phyloP scores from a whole-genome alignment of 2,113 vertebrate genomes.

The Austrofundulus limnaeus region DNA sequence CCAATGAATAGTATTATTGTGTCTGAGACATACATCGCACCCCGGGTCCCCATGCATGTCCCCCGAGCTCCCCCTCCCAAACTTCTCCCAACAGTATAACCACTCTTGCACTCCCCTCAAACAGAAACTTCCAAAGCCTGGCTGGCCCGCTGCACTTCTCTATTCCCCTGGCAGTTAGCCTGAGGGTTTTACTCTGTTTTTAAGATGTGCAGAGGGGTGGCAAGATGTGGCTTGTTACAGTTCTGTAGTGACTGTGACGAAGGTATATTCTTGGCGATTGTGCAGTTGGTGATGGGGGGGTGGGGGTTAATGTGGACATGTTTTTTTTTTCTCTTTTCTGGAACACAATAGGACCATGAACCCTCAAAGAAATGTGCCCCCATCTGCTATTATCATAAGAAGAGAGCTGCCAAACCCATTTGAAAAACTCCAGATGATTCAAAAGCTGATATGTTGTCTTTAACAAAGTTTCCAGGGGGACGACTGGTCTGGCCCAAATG shows the following conservation, averaged over 20 bases:
- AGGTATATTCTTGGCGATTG: constrained; percentile 32
- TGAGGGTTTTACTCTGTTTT: constrained; percentile 39
- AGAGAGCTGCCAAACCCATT: constrained; percentile 68
- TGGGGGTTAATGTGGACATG: constrained; percentile 64
- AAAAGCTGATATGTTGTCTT: constrained; percentile 72
- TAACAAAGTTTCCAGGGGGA: constrained; percentile 64
- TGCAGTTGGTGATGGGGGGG: constrained; percentile 20
- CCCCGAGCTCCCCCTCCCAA: constrained; percentile 53
- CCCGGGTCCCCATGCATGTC: constrained; percentile 65
- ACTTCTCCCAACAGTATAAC: constrained; percentile 63
- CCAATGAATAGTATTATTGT: constrained; percentile 88
- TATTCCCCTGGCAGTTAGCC: constrained; percentile 61
- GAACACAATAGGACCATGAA: constrained; percentile 71
- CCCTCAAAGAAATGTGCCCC: constrained; percentile 69
- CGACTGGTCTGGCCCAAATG: constrained; percentile 55
- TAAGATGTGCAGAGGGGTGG: constrained; percentile 36
- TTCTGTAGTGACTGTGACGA: constrained; percentile 23
- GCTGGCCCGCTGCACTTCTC: constrained; percentile 65
- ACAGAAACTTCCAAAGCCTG: constrained; percentile 70
- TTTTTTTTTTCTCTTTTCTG: constrained; percentile 60
- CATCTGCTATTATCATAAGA: constrained; percentile 77
- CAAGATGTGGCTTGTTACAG: constrained; percentile 42
- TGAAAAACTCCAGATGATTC: constrained; percentile 73
- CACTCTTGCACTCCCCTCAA: constrained; percentile 31
- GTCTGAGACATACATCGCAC: constrained; percentile 83